Evolutionary conservation across 2,888 invertebrate species (phyloP), one percentile per base, ranked within the genome.

Genomic region (Agrotis puta): DNA sequence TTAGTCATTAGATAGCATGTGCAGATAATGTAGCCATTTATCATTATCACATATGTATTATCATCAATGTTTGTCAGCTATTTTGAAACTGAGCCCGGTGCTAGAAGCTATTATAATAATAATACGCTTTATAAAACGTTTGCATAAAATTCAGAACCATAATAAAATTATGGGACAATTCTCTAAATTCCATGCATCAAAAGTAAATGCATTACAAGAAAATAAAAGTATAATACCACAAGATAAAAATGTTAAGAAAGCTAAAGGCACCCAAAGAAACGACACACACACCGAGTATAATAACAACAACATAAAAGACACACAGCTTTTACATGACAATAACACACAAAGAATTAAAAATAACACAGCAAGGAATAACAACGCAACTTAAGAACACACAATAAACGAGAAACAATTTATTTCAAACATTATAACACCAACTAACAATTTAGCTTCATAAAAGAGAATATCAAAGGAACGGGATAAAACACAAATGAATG

Each of bases 351-450:
- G 63, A 39, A 54, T 59, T 56, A 73, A 78, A 77, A 73, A 77
- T 51, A 65, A 72, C 50, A 71, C 24, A 54, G 56, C 22, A 54
- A 59, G 39, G 13, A 64, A 64, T 78, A 64, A 57, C 33, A 62
- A 74, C 33, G 57, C 45, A 45, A 54, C 61, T 67, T 76, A 62
- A 75, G 33, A 45, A 27, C 64, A 61, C 39, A 78, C 58, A 75
- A 67, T 64, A 75, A 71, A 71, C 53, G 39, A 80, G 50, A 64
- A 79, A 79, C 64, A 61, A 64, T 71, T 80, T 63, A 67, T 72
- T 81, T 54, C 72, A 50, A 61, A 80, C 80, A 64, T 66, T 64
- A 79, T 70, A 79, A 75, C 63, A 79, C 59, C 64, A 80, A 76
- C 71, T 79, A 76, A 76, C 71, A 66, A 81, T 70, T 73, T 61